Evolutionary conservation across 1,140 invertebrate species (phyloP).

Genomic region (Drosophila bocki): DNA sequence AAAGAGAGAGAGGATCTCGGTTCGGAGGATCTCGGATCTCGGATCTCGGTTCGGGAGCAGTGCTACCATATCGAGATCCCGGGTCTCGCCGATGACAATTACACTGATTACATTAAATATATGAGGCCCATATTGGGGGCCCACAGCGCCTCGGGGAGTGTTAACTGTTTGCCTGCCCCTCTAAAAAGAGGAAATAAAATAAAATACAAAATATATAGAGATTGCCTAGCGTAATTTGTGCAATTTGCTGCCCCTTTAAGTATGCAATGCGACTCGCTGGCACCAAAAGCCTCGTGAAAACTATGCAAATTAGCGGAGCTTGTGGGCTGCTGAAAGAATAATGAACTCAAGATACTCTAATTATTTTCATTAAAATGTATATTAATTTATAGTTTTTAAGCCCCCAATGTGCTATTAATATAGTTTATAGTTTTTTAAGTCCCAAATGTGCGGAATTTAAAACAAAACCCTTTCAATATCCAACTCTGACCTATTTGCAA

Average conservation of each 20-base stretch:
- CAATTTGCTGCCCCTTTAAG: slow-evolving; percentile 65
- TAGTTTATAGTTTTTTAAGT: too few relatives aligned
- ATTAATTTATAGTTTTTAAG: too few relatives aligned
- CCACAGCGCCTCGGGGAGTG: slow-evolving; percentile 51
- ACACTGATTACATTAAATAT: slow-evolving; percentile 82
- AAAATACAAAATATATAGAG: slow-evolving; percentile 1
- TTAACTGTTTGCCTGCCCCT: slow-evolving; percentile 51
- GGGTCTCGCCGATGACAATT: slow-evolving; percentile 66
- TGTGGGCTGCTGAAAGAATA: background rate
- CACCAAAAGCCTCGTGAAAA: slow-evolving; percentile 35
- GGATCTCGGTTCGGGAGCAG: slow-evolving; percentile 8
- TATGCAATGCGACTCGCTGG: slow-evolving; percentile 46
- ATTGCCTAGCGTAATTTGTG: slow-evolving; percentile 54
- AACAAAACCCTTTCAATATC: background rate
- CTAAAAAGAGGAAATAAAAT: slow-evolving; percentile 1
- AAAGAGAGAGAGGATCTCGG: slow-evolving; percentile 45
- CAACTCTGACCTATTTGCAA: slow-evolving; percentile 7
- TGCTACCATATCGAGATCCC: slow-evolving; percentile 34
- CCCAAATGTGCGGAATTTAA: too few relatives aligned
- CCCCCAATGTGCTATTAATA: too few relatives aligned
- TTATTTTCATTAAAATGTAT: background rate
- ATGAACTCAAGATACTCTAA: background rate
- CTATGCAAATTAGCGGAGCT: slow-evolving; percentile 66
- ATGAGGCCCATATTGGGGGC: slow-evolving; percentile 74
- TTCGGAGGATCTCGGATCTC: slow-evolving; percentile 10